Percentiles rank a stretch among this genome's conserved stretches.
phyloP scores from a whole-genome alignment of 2,113 vertebrate genomes.

The Clarias macrocephalus region DNA sequence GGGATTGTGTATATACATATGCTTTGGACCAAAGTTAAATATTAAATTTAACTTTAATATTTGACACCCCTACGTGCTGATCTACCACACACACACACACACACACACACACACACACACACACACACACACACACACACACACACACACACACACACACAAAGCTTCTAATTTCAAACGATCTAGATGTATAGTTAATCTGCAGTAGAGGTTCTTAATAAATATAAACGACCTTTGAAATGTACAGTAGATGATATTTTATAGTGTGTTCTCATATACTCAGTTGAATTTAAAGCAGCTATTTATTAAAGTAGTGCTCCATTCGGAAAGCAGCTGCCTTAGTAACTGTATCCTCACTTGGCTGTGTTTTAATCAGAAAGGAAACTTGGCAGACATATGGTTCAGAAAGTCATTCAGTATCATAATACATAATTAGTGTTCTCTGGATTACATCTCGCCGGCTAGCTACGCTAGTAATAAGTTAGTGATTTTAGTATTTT shows the following conservation, averaged over 20 bases:
- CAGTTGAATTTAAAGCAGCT: background rate
- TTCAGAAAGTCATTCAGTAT: background rate
- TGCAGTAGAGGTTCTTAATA: constrained; percentile 15
- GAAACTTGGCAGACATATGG: background rate
- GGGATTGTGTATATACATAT: constrained; percentile 34
- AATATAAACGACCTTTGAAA: constrained; percentile 15
- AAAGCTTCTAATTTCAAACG: constrained; percentile 27
- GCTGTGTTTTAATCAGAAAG: background rate
- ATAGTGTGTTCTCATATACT: constrained; percentile 26
- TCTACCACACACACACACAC: background rate
- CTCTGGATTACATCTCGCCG: background rate
- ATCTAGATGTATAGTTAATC: constrained; percentile 20
- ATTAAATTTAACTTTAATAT: constrained; percentile 19
- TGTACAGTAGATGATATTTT: constrained; percentile 39
- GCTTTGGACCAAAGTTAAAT: constrained; percentile 50
- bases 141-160: background rate
- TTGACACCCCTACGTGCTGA: background rate
- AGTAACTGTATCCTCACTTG: constrained; percentile 7
- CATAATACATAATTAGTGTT: constrained; percentile 14
- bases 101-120: background rate
- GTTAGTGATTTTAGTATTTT: background rate
- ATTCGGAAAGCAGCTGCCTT: background rate
- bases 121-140: too few relatives aligned
- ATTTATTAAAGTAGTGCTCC: background rate
- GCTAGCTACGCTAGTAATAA: background rate